Evolutionary conservation across 2,888 invertebrate species (phyloP), one percentile per base, ranked within the genome.

Genomic region (Dione vanillae): DNA sequence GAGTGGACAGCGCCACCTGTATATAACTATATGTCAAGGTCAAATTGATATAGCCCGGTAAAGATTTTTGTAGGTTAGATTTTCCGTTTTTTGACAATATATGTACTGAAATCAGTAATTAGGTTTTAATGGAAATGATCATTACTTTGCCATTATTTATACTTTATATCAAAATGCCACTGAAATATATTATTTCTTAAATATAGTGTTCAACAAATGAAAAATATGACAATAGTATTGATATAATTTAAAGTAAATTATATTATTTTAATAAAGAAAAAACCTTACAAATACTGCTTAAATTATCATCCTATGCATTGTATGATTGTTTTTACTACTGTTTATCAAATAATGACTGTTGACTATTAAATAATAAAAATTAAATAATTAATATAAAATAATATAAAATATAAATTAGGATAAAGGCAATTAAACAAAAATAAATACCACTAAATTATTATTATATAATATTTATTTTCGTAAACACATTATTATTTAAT

Each of bases 401-500:
- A 5, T 27, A 27, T n/a, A n/a, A n/a, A n/a, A n/a, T n/a, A 27
- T 27, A 2, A 27, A 27, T 27, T 27, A 27, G 27, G 27, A 5
- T 27, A 27, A 27, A 27, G 2, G 19, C 11, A n/a, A n/a, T n/a
- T n/a, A n/a, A n/a, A n/a, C n/a, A 49, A 49, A 10, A 49, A 49
- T 19, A 49, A 19, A 49, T 0, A 1, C 11, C 0, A 1, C 5
- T 27, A 43, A 65, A 75, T 77, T 70, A 69, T 73, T 74, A 75
- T 19, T 52, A 16, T 19, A 69, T n/a, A 49, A 27, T n/a, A 71
- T 73, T 71, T 66, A 69, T 69, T 73, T 35, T 5, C 6, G 62
- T 35, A 76, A 49, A 64, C 47, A 65, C 65, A 71, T 71, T 12
- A 54, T 83, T 76, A 89, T 78, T 89, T 84, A 67, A 80, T 79